Evolutionary conservation across 1,140 invertebrate species (phyloP).

Genomic region (Aphis craccivora): DNA sequence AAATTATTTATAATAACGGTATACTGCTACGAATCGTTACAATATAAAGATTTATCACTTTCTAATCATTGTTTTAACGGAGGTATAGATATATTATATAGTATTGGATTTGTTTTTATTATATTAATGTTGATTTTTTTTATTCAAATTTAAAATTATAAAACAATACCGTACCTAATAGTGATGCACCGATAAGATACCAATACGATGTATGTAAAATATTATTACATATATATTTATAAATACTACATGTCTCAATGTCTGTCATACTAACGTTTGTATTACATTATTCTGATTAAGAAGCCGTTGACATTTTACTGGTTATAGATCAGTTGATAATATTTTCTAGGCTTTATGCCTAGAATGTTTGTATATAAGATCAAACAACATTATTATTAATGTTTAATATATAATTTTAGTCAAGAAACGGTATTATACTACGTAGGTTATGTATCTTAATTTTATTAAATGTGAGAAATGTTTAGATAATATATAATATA

Average conservation of each 20-base stretch:
- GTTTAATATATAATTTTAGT: background rate
- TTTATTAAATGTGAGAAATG: background rate
- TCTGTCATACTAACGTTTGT: background rate
- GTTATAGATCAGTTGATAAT: background rate
- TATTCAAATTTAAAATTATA: conserved; percentile 33
- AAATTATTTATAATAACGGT: background rate
- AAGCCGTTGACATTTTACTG: background rate
- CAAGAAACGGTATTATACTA: background rate
- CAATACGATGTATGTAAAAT: background rate
- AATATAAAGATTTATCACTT: background rate
- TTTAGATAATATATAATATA: too few species aligned
- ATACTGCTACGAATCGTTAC: background rate
- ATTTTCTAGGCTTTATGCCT: background rate
- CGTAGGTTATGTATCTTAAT: background rate
- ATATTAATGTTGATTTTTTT: conserved; percentile 34
- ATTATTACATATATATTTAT: background rate
- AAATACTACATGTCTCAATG: background rate
- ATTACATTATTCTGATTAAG: background rate
- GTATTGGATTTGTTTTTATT: background rate
- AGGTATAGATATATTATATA: background rate
- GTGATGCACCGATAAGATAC: conserved; percentile 44
- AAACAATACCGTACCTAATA: background rate
- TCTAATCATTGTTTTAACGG: background rate
- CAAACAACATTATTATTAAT: background rate
- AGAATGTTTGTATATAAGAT: background rate